Conservation (phyloP, 2,797 vertebrate genomes). For the Karalla daura region DNA sequence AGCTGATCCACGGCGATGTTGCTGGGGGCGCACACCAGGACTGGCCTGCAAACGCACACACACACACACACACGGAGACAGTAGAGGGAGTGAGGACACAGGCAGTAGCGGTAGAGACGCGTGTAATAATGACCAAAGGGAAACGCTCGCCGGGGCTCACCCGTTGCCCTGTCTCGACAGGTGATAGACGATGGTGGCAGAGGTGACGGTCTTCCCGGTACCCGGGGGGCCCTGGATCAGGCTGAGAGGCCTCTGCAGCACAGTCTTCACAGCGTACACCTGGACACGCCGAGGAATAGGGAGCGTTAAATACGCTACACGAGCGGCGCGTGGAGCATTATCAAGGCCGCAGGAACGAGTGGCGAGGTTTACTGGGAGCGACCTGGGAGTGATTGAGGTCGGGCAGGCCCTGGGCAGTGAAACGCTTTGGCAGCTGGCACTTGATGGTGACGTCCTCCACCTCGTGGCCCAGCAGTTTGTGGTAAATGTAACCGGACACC, state of each 20-base stretch:
- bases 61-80: not conserved
- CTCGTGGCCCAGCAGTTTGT: conserved; percentile 96
- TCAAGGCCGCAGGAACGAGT: too few relatives aligned
- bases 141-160: conserved; percentile 76
- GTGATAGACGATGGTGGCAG: conserved; percentile 98
- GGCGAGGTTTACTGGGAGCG: conserved; percentile 19
- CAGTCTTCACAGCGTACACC: conserved; percentile 92
- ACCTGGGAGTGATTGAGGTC: conserved; percentile 99
- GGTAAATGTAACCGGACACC: conserved; percentile 98
- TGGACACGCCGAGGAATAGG: too few relatives aligned
- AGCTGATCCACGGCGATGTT: conserved; percentile 98
- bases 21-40: conserved; percentile 97
- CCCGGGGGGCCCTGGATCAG: conserved; percentile 98
- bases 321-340: too few relatives aligned
- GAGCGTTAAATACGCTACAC: too few relatives aligned
- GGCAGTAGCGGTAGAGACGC: not conserved
- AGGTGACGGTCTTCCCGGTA: conserved; percentile 97
- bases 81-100: not conserved
- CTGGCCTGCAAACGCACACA: conserved; percentile 84
- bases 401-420: conserved; percentile 97
- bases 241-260: conserved; percentile 96
- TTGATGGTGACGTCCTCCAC: conserved; percentile 98
- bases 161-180: conserved; percentile 97
- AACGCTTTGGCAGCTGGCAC: conserved; percentile 99
- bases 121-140: too few relatives aligned